Conservation (phyloP, 2,888 invertebrate species). For the Panzeria rudis region DNA sequence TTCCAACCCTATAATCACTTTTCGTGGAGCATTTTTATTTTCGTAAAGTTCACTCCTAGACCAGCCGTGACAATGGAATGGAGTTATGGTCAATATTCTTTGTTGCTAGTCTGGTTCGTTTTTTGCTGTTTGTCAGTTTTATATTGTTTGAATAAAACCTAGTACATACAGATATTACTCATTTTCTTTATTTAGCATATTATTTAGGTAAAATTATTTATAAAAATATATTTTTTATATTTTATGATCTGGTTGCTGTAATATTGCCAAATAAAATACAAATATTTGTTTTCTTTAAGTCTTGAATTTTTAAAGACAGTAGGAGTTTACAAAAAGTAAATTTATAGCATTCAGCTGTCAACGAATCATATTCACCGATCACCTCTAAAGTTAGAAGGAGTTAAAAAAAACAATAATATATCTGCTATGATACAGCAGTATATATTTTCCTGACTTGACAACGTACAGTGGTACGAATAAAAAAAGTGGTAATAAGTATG, state of each 20-base stretch:
- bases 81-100: constrained; percentile 4
- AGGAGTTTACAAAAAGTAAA: background rate
- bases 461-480: no score
- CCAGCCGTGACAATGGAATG: no score
- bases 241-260: no score
- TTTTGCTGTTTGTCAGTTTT: background rate
- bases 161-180: background rate
- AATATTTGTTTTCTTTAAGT: background rate
- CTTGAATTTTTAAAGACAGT: background rate
- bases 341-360: background rate
- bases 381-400: no score
- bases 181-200: constrained; percentile 42
- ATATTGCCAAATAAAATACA: background rate
- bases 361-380: background rate
- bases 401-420: no score
- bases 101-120: background rate
- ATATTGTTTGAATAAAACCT: constrained; percentile 9
- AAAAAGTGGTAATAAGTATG: no score
- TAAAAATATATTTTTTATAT: no score
- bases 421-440: no score
- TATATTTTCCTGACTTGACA: no score
- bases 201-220: constrained; percentile 16
- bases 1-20: no score
- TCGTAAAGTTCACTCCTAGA: no score
- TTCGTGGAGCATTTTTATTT: no score